Base-by-base conservation (phyloP, 2,888 invertebrate species). In the Poecilus cupreus region DNA sequence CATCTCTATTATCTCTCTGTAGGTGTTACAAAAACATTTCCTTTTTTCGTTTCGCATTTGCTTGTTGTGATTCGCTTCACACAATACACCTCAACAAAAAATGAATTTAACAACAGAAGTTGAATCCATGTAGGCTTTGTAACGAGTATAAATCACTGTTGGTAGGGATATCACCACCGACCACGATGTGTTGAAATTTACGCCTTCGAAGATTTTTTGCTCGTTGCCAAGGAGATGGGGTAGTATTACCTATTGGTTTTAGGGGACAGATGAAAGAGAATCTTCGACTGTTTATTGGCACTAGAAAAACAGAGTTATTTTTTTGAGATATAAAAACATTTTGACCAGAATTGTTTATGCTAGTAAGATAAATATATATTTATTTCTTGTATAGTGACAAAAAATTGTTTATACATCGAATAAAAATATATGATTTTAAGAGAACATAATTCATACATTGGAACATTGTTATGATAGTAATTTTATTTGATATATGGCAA, bases 181-280 rank as follows among this genome's bases (percentile, higher is more conserved):
- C n/a, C n/a, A n/a, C n/a, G n/a, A 64, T 64, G 18, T 37, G 13
- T 32, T 37, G 24, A 68, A 37, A 68, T 37, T 68, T 39, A 18
- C 37, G 32, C 18, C 18, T 18, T 10, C 20, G 10, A 37, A 13
- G 13, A 37, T 37, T 68, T 68, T 68, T 68, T 32, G 5, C 18
- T 16, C 6, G 16, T 68, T 18, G 37, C 51, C 64, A 18, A 37
- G 6, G 10, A 68, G 64, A 32, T 32, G 32, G 32, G 6, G 20
- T 26, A 24, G 24, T 26, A 26, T 26, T 60, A 60, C 26, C n/a
- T 60, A 26, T 60, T n/a, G n/a, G 60, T n/a, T 60, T 60, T 60
- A n/a, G n/a, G n/a, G n/a, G n/a, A n/a, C n/a, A n/a, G n/a, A n/a
- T n/a, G 32, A 8, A 32, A 32, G 32, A 26, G 26, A 2, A 8